Evolutionary conservation across 1,140 invertebrate species (phyloP), one percentile per base, ranked within the genome.

Genomic region (Acromyrmex echinatior): DNA sequence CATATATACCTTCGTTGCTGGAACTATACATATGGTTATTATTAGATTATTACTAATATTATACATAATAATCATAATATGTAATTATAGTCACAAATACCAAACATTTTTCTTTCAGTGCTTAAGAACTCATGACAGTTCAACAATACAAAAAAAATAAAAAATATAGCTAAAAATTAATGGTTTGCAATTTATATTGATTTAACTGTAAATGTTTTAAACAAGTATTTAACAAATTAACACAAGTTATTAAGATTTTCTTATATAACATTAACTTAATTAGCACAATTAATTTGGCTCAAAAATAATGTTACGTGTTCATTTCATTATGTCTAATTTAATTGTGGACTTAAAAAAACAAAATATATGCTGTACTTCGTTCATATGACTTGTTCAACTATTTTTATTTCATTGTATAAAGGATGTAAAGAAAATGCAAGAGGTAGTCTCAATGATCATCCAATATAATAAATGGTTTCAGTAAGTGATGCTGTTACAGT

Each of bases 381-480:
- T 49, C 0, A 12, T 66, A 66, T 5, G 65, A 28, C 10, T 16
- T 16, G 9, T 10, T 68, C 35, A 21, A 16, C 35, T 70, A 25
- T 56, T 70, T 45, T 56, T 9, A 53, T 25, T 45, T 53, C 25
- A 4, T 70, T 80, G 6, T 56, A 70, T 25, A 21, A 53, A 78
- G 21, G 39, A 49, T 28, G 25, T 25, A 25, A 25, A 49, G 9
- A 28, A 16, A 45, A 49, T 16, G 65, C 63, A 81, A 81, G 65
- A 70, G 63, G 78, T 81, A 31, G 49, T 56, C 14, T 21, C n/a
- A 56, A 56, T 51, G 5, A 70, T 18, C 25, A 21, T 80, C 0
- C 14, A 70, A 25, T 25, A 1, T 25, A 25, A 1, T 25, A 25
- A 25, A 25, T 25, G 25, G 25, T 25, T 25, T 0, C 25, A 25